phyloP scores from a whole-genome alignment of 1,140 invertebrate species.

The Nilaparvata lugens region DNA sequence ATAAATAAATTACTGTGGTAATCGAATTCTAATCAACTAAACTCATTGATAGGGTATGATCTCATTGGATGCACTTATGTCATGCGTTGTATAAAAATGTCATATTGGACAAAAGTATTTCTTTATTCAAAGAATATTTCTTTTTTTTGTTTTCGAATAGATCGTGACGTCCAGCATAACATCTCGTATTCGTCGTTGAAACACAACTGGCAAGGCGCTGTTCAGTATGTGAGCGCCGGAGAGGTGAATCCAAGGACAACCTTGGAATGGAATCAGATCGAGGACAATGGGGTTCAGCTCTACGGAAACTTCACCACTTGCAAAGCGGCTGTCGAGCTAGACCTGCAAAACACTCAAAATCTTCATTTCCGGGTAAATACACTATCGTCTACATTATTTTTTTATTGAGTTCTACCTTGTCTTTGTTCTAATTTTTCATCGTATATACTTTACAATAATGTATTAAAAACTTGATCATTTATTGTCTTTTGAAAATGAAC shows the following conservation, averaged over 20 bases:
- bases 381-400: no score
- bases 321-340: conserved; percentile 67
- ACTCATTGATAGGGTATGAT: no score
- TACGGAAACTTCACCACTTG: conserved; percentile 95
- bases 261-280: conserved; percentile 79
- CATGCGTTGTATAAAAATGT: no score
- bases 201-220: conserved; percentile 79
- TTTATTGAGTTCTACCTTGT: no score
- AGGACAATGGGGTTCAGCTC: conserved; percentile 77
- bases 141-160: conserved; percentile 42
- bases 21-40: no score
- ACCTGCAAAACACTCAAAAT: conserved; percentile 90
- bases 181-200: conserved; percentile 75
- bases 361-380: conserved; percentile 71
- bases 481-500: no score
- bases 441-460: no score
- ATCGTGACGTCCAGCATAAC: conserved; percentile 85
- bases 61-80: no score
- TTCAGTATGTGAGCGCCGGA: conserved; percentile 81
- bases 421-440: no score
- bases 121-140: conserved; percentile 6
- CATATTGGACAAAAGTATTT: neutral
- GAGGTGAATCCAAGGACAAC: conserved; percentile 92
- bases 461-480: no score
- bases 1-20: no score